A percentile compares a stretch with the other conserved stretches of the same genome.
phyloP scores from a whole-genome alignment of 2,797 vertebrate genomes.

The Xyrichtys novacula region DNA sequence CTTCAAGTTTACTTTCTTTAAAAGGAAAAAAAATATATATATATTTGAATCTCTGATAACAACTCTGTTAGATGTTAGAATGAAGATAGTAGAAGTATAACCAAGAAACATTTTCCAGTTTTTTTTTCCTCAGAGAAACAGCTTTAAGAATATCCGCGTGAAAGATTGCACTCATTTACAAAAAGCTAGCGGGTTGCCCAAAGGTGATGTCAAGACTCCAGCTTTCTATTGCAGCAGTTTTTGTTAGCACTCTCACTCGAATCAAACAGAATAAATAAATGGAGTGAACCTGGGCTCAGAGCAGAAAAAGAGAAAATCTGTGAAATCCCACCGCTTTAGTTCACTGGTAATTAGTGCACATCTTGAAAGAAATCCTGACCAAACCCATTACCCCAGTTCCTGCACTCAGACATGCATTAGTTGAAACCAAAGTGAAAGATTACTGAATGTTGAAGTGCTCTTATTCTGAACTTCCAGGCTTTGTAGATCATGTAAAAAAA shows the following conservation, averaged over 20 bases:
- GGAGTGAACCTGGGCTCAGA: not conserved
- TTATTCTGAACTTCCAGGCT: conserved; percentile 23
- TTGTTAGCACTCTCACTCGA: not conserved
- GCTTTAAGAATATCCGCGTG: not conserved
- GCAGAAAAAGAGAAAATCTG: not conserved
- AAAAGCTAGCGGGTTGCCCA: not conserved
- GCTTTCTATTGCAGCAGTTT: not conserved
- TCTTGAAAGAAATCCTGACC: conserved; percentile 37
- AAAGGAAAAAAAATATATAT: not conserved
- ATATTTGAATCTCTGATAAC: not conserved
- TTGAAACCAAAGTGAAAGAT: conserved; percentile 37
- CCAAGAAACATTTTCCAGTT: not conserved
- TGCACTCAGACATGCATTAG: conserved; percentile 47
- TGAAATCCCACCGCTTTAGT: conserved; percentile 8
- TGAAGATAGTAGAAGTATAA: not conserved
- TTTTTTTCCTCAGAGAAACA: not conserved
- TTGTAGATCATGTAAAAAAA: conserved; percentile 9
- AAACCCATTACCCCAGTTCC: conserved; percentile 48
- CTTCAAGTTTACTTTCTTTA: not conserved
- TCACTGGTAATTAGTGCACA: conserved; percentile 33
- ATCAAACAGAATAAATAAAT: not conserved
- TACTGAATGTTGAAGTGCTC: conserved; percentile 23
- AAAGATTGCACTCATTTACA: conserved; percentile 4
- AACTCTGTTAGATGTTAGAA: not conserved
- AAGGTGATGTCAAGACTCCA: not conserved